phyloP scores from a whole-genome alignment of 2,888 invertebrate genomes.

The Anoplius nigerrimus region DNA sequence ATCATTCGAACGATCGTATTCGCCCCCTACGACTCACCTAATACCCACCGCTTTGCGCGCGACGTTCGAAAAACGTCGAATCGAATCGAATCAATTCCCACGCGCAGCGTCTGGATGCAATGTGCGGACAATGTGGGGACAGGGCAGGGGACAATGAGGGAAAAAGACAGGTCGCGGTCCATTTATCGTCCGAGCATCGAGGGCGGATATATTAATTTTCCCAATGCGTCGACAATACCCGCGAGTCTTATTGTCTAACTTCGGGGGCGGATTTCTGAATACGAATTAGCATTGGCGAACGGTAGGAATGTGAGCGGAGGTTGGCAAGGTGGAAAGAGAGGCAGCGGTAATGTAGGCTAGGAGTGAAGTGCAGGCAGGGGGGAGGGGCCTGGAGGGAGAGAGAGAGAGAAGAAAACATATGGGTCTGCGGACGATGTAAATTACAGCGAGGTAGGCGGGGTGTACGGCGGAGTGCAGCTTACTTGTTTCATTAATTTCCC shows the following conservation, averaged over 20 bases:
- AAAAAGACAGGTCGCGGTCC: too few relatives aligned
- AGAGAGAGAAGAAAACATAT: slow-evolving; percentile 32
- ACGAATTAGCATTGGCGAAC: slow-evolving; percentile 40
- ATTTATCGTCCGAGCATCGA: too few relatives aligned
- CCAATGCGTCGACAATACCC: slow-evolving; percentile 11
- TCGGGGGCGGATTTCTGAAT: slow-evolving; percentile 36
- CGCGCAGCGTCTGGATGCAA: too few relatives aligned
- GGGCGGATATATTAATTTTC: slow-evolving; percentile 19
- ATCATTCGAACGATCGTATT: too few relatives aligned
- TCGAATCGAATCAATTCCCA: too few relatives aligned
- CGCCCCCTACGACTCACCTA: too few relatives aligned
- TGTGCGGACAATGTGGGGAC: too few relatives aligned
- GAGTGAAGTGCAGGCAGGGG: slow-evolving; percentile 12
- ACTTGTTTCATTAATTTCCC: slow-evolving; percentile 58
- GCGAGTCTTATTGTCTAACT: slow-evolving; percentile 24
- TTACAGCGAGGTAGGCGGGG: slow-evolving; percentile 51
- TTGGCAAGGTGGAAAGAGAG: too few relatives aligned
- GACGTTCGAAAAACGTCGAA: too few relatives aligned
- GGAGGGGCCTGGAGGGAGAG: not conserved
- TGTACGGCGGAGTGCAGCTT: slow-evolving; percentile 42
- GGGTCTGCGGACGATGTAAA: slow-evolving; percentile 57
- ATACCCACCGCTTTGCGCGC: too few relatives aligned
- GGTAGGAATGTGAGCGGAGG: slow-evolving; percentile 17
- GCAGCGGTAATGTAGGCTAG: too few relatives aligned
- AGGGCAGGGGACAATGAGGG: too few relatives aligned